Conservation (phyloP, 1,140 invertebrate genomes). For the Kradibia gibbosae region DNA sequence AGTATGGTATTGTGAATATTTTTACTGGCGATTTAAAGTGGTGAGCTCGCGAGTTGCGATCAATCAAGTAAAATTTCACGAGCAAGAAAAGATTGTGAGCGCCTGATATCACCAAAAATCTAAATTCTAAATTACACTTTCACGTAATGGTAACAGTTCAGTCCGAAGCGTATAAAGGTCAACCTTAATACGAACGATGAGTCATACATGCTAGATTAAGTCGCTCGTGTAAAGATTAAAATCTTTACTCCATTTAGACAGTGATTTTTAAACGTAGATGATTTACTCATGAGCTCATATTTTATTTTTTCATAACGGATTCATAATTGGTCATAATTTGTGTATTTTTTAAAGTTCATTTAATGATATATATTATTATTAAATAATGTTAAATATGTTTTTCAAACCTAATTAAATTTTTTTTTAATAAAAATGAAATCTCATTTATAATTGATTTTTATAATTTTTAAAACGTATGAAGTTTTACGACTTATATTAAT, state of each 20-base stretch:
- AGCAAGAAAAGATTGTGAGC: not conserved
- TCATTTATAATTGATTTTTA: too few relatives aligned
- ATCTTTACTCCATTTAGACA: not conserved
- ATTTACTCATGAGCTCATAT: not conserved
- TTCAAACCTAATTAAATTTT: too few relatives aligned
- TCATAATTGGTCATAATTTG: too few relatives aligned
- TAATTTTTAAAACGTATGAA: too few relatives aligned
- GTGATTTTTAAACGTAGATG: not conserved
- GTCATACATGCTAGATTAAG: slow-evolving; percentile 10
- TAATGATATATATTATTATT: too few relatives aligned
- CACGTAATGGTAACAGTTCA: slow-evolving; percentile 2
- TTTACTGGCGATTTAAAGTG: slow-evolving; percentile 17
- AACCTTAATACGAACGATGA: slow-evolving; percentile 25
- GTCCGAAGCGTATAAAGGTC: slow-evolving; percentile 37
- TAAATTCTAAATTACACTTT: slow-evolving; percentile 48
- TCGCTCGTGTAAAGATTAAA: not conserved
- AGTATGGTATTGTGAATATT: not conserved
- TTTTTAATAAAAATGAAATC: too few relatives aligned
- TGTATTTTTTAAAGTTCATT: too few relatives aligned
- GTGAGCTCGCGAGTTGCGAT: too few relatives aligned
- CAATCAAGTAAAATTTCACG: not conserved
- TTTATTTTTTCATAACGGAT: too few relatives aligned
- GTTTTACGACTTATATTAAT: too few relatives aligned
- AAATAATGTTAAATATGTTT: too few relatives aligned
- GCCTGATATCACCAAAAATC: slow-evolving; percentile 26